Conservation (phyloP, 2,797 vertebrate species). For the Meriones psammophilus region DNA sequence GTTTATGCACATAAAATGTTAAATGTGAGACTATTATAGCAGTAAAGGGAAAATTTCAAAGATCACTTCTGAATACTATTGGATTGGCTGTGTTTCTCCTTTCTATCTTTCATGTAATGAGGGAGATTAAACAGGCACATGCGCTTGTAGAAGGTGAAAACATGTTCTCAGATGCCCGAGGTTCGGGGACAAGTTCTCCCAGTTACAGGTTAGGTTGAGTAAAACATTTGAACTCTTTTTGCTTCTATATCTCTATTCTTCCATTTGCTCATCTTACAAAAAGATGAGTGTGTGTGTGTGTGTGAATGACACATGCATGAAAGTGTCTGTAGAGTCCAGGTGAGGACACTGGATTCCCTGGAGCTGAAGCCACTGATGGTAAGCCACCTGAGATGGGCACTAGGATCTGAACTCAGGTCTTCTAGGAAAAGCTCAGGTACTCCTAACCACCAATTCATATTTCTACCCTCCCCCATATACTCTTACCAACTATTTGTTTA, state of each 20-base stretch:
- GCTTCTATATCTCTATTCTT: background rate
- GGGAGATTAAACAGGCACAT: background rate
- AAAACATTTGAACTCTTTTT: background rate
- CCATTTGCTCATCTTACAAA: background rate
- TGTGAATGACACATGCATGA: background rate
- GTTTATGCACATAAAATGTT: background rate
- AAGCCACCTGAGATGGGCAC: no score
- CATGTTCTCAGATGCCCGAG: background rate
- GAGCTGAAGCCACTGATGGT: background rate
- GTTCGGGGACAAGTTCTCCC: background rate
- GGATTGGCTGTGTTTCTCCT: background rate
- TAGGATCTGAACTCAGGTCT: background rate
- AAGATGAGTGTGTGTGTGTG: background rate
- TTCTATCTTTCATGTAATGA: conserved; percentile 23
- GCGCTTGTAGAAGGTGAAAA: background rate
- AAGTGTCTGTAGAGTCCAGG: background rate
- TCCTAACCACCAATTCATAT: background rate
- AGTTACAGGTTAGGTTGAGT: background rate
- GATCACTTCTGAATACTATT: background rate
- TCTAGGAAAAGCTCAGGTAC: background rate
- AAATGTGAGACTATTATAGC: background rate
- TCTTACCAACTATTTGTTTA: background rate
- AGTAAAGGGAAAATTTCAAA: background rate
- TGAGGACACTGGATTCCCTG: background rate
- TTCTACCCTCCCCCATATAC: background rate